Evolutionary conservation across 2,888 invertebrate genomes (phyloP).

Genomic region (Hedychridium roseum): DNA sequence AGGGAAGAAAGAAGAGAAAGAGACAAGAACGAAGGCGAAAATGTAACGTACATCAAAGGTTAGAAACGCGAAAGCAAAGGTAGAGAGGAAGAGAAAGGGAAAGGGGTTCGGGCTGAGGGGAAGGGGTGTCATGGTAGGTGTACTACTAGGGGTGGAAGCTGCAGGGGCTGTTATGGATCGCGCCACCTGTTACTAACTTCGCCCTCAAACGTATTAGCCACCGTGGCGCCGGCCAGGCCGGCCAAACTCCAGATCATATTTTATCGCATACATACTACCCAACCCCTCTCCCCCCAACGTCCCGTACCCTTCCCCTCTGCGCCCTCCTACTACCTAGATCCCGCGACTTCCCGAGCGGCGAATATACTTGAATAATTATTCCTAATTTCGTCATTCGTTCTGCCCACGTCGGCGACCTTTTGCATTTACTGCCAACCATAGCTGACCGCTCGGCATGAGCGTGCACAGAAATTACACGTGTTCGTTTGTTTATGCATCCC

Average conservation of each 20-base stretch:
- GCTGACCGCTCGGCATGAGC: slow-evolving; percentile 4
- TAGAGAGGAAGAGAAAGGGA: slow-evolving; percentile 4
- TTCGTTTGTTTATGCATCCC: no score
- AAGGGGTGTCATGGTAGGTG: slow-evolving; percentile 11
- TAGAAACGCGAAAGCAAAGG: neutral
- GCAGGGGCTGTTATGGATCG: slow-evolving; percentile 54
- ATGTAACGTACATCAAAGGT: no score
- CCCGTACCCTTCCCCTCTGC: slow-evolving; percentile 5
- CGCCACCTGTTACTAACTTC: slow-evolving; percentile 63
- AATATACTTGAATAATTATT: slow-evolving; percentile 57
- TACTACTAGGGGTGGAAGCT: slow-evolving; percentile 6
- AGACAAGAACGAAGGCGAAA: no score
- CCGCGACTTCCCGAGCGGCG: slow-evolving; percentile 20
- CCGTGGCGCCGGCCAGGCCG: slow-evolving; percentile 42
- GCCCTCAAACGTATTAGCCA: slow-evolving; percentile 57
- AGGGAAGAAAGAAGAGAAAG: no score
- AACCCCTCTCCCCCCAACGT: slow-evolving; percentile 8
- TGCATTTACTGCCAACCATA: slow-evolving; percentile 20
- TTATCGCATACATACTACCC: slow-evolving; percentile 40
- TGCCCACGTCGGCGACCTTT: slow-evolving; percentile 19
- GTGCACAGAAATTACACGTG: no score
- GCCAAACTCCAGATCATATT: slow-evolving; percentile 57
- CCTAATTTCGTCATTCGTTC: slow-evolving; percentile 53
- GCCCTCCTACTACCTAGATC: slow-evolving; percentile 11
- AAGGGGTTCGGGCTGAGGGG: slow-evolving; percentile 22